phyloP scores from a whole-genome alignment of 2,113 vertebrate species.

The Dolichotis patagonum region DNA sequence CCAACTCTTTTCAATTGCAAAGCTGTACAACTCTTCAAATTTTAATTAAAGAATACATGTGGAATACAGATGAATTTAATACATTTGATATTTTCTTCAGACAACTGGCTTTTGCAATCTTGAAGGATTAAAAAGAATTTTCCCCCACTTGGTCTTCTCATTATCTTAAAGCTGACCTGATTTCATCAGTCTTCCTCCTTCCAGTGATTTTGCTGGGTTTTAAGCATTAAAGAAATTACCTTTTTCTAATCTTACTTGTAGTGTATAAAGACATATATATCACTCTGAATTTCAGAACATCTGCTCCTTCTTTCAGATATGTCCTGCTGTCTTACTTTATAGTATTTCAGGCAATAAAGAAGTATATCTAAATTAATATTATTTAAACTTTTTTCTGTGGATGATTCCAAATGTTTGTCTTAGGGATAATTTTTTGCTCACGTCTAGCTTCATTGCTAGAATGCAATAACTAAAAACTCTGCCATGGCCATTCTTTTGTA shows the following conservation, averaged over 20 bases:
- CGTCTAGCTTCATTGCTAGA: not conserved
- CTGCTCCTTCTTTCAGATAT: not conserved
- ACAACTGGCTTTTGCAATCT: not conserved
- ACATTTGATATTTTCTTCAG: not conserved
- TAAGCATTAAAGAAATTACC: not conserved
- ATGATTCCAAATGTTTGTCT: not conserved
- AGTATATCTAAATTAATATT: not conserved
- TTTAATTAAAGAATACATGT: not conserved
- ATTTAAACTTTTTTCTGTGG: not conserved
- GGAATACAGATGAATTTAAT: not conserved
- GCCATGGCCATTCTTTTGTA: not conserved
- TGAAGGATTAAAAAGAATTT: slow-evolving; percentile 1
- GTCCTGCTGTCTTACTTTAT: not conserved
- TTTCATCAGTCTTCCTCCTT: not conserved
- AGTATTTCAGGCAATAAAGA: slow-evolving; percentile 18
- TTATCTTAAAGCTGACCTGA: not conserved
- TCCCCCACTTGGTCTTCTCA: not conserved
- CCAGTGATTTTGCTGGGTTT: not conserved
- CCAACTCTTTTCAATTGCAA: slow-evolving; percentile 2
- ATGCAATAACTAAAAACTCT: not conserved
- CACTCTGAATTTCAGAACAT: not conserved
- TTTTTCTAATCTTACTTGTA: not conserved
- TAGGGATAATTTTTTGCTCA: not conserved
- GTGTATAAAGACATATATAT: not conserved
- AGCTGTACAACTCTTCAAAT: not conserved